Evolutionary conservation across 2,113 vertebrate genomes (phyloP), one percentile per base, ranked within the genome.

Genomic region (Glaucomys volans): DNA sequence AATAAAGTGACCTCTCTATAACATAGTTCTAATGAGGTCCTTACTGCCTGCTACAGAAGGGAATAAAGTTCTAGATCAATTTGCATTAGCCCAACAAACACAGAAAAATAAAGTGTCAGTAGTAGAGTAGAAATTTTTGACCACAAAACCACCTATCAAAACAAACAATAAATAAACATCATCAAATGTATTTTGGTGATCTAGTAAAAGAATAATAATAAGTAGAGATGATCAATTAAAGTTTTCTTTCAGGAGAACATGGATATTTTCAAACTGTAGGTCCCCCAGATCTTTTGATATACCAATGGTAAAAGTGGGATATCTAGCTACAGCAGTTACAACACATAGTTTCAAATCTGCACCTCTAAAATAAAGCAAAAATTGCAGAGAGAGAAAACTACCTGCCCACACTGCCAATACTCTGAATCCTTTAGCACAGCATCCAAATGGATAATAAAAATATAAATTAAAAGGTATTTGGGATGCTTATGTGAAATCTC

Each of bases 151-250:
- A 77, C 32, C 5, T 67, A 85, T 40, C 24, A 47, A 83, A 75
- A 67, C 28, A 79, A 90, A 44, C 10, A 72, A 82, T 44, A 92
- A 84, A 54, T 66, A 44, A 91, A 28, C 64, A 42, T 37, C 44
- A 66, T 3, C 14, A 90, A 64, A 62, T 44, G 5, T 62, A 57
- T 42, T 62, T 59, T 32, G 42, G 26, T 8, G 74, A 76, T 52
- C 30, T 64, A 92, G 10, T 54, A 57, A 71, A 57, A 90, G 1
- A 40, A 64, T 62, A 80, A 20, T 80, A 20, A 7, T 26, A 62
- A 62, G 24, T 26, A 62, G 80, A 77, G 79, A 32, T 71, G 26
- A 32, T 11, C 20, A 76, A 64, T 71, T 81, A 71, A 69, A 10
- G 3, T 26, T 64, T 86, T 59, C 30, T 62, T 67, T 47, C 54